Evolutionary conservation across 1,140 invertebrate genomes (phyloP).

Genomic region (Caenorhabditis inopinata): DNA sequence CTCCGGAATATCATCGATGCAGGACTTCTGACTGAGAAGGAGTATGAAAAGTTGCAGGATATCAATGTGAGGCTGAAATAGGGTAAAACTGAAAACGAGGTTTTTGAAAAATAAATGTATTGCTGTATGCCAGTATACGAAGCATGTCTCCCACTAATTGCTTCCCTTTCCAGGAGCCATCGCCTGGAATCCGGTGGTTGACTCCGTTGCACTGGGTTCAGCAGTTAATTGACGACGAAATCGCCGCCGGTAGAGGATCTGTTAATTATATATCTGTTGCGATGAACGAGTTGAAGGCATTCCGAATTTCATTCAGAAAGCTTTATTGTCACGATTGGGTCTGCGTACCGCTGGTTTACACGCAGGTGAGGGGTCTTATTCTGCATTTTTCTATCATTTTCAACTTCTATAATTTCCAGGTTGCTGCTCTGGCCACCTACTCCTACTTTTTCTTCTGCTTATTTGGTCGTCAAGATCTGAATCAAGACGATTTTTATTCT

Average conservation of each 20-base stretch:
- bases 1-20: slow-evolving; percentile 27
- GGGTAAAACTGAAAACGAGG: too few species aligned
- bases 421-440: slow-evolving; percentile 46
- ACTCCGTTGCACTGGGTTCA: slow-evolving; percentile 45
- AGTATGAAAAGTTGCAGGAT: slow-evolving; percentile 13
- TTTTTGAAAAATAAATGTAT: background rate
- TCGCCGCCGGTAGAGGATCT: slow-evolving; percentile 12
- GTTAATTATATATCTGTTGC: background rate
- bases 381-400: too few species aligned
- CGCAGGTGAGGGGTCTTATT: slow-evolving; percentile 15
- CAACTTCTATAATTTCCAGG: too few species aligned
- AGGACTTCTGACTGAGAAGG: slow-evolving; percentile 41
- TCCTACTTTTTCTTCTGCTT: slow-evolving; percentile 43
- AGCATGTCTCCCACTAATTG: too few species aligned
- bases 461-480: slow-evolving; percentile 38
- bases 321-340: slow-evolving; percentile 50
- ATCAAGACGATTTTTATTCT: slow-evolving; percentile 5
- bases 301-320: slow-evolving; percentile 38
- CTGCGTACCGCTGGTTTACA: slow-evolving; percentile 43
- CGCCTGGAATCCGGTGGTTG: slow-evolving; percentile 40
- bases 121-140: too few species aligned
- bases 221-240: slow-evolving; percentile 38
- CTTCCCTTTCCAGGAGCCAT: slow-evolving; percentile 23
- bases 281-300: slow-evolving; percentile 38
- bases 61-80: slow-evolving; percentile 8